Conservation (phyloP, 2,113 vertebrate genomes). For the Podarcis muralis region DNA sequence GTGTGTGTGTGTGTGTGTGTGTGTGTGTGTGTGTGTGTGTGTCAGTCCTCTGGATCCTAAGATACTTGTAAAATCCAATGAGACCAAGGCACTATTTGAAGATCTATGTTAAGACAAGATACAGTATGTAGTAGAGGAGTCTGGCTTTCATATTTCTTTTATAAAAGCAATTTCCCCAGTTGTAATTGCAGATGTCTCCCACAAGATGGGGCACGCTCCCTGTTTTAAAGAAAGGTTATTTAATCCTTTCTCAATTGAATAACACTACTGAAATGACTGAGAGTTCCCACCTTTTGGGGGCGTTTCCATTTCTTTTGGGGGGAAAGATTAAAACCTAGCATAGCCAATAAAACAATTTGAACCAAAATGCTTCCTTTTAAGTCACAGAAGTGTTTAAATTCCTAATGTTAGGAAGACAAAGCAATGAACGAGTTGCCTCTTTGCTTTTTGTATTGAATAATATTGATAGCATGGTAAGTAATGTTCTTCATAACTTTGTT, state of each 20-base stretch:
- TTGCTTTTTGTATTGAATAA: background rate
- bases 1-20: no score
- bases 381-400: no score
- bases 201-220: slow-evolving; percentile 55
- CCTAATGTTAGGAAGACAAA: background rate
- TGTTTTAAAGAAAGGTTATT: slow-evolving; percentile 13
- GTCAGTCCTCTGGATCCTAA: background rate
- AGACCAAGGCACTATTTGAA: background rate
- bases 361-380: background rate
- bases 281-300: slow-evolving; percentile 19
- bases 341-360: background rate
- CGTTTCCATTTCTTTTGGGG: slow-evolving; percentile 21
- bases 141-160: background rate
- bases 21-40: background rate
- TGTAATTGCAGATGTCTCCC: slow-evolving; percentile 29
- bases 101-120: background rate
- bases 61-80: background rate
- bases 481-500: background rate
- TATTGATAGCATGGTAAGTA: background rate
- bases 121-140: background rate
- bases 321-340: background rate
- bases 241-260: background rate
- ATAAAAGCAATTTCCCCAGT: background rate
- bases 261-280: background rate
- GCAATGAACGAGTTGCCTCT: background rate